Conservation (phyloP, 2,797 vertebrate species). For the Odontamblyopus lacepedii region DNA sequence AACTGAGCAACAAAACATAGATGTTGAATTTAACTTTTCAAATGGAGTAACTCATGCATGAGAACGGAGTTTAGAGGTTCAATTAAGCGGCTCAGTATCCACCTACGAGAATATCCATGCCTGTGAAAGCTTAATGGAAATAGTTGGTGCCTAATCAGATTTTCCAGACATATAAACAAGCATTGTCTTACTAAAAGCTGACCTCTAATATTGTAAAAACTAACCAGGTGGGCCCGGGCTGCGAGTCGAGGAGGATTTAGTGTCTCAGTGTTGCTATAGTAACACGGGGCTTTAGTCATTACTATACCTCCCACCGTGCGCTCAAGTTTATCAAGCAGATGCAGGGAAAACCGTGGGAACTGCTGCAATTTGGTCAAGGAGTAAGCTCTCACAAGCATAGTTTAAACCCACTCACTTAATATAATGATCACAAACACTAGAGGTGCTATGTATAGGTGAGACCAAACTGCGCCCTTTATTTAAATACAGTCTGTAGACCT, state of each 20-base stretch:
- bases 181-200: constrained; percentile 47
- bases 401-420: constrained; percentile 16
- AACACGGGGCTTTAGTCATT: constrained; percentile 62
- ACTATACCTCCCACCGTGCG: constrained; percentile 72
- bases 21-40: constrained; percentile 1
- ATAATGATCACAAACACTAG: constrained; percentile 20
- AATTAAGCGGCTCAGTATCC: background rate
- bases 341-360: constrained; percentile 69
- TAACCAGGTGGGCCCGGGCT: constrained; percentile 60
- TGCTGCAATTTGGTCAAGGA: constrained; percentile 45
- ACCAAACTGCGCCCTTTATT: background rate
- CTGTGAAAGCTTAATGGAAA: background rate
- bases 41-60: background rate
- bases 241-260: constrained; percentile 63
- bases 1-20: background rate
- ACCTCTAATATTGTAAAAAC: constrained; percentile 53
- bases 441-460: constrained; percentile 9
- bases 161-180: constrained; percentile 16
- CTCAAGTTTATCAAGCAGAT: constrained; percentile 61
- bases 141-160: constrained; percentile 23
- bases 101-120: background rate
- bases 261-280: constrained; percentile 49
- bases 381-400: constrained; percentile 18
- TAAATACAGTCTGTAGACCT: too few relatives aligned
- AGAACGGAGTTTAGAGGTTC: background rate